phyloP scores from a whole-genome alignment of 2,113 vertebrate species.

The Myrmophylax atrothorax region DNA sequence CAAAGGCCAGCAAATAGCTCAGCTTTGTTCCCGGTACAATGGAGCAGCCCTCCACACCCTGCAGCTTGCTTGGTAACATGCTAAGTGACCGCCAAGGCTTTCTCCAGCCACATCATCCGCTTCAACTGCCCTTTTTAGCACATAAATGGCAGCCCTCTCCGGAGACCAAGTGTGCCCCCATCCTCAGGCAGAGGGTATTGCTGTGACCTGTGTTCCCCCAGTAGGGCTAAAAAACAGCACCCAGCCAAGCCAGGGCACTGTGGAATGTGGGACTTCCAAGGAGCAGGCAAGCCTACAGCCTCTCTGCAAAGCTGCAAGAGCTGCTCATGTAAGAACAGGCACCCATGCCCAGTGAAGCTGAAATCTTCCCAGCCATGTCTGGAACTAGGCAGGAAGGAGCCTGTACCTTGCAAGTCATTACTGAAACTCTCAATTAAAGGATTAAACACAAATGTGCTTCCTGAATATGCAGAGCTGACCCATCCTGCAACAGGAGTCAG shows the following conservation, averaged over 20 bases:
- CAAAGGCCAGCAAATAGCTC: background rate
- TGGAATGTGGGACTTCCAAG: background rate
- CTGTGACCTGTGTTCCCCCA: background rate
- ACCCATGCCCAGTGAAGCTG: background rate
- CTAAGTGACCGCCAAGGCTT: conserved; percentile 3
- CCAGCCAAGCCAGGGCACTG: background rate
- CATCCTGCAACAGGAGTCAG: background rate
- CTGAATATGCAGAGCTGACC: background rate
- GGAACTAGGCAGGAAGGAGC: conserved; percentile 8
- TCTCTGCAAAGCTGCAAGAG: background rate
- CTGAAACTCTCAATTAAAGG: conserved; percentile 9
- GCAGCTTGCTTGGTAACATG: background rate
- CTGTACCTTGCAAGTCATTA: background rate
- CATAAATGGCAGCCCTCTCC: background rate
- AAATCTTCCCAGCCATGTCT: background rate
- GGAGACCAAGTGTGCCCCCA: fast-evolving
- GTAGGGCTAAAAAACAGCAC: background rate
- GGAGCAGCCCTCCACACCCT: background rate
- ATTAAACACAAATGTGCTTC: background rate
- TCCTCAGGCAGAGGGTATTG: background rate
- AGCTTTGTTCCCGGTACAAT: conserved; percentile 13
- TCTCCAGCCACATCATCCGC: background rate
- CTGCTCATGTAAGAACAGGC: background rate
- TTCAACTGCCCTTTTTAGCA: background rate
- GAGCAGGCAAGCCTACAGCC: background rate